phyloP scores from a whole-genome alignment of 2,797 vertebrate species.

The Phataginus tricuspis region DNA sequence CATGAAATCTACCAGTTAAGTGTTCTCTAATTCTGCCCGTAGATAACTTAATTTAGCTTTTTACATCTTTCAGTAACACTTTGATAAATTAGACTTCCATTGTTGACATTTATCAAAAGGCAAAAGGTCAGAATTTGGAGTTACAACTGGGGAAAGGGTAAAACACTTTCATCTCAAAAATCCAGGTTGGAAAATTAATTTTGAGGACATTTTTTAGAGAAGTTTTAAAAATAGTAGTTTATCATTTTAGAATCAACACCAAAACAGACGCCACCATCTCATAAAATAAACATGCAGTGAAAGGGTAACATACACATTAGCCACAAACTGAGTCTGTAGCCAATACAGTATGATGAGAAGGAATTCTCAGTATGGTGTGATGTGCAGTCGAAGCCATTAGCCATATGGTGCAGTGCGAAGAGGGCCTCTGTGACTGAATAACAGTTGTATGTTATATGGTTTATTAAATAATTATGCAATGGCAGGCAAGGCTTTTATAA shows the following conservation, averaged over 20 bases:
- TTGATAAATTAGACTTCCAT: not conserved
- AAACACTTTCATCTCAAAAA: slow-evolving; percentile 76
- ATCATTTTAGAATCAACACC: slow-evolving; percentile 85
- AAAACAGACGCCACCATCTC: slow-evolving; percentile 86
- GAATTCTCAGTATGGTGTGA: slow-evolving; percentile 86
- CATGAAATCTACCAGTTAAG: not conserved
- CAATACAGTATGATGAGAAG: slow-evolving; percentile 85
- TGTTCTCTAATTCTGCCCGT: slow-evolving; percentile 38
- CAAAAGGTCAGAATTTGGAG: slow-evolving; percentile 61
- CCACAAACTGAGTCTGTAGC: slow-evolving; percentile 85
- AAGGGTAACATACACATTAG: slow-evolving; percentile 87
- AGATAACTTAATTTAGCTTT: not conserved
- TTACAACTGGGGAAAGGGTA: slow-evolving; percentile 70
- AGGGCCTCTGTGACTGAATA: slow-evolving; percentile 85
- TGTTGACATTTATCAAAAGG: slow-evolving; percentile 63
- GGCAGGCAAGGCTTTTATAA: slow-evolving; percentile 86
- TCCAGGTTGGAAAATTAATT: slow-evolving; percentile 83
- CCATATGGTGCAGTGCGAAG: slow-evolving; percentile 88
- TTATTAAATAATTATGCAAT: slow-evolving; percentile 90
- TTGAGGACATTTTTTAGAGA: slow-evolving; percentile 79
- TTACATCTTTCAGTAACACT: not conserved
- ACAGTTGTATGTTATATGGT: slow-evolving; percentile 86
- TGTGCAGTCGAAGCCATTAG: slow-evolving; percentile 85
- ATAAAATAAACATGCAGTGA: slow-evolving; percentile 89
- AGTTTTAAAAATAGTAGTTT: slow-evolving; percentile 79